Conservation (phyloP, 2,888 invertebrate genomes). For the Nemapogon koenigi region DNA sequence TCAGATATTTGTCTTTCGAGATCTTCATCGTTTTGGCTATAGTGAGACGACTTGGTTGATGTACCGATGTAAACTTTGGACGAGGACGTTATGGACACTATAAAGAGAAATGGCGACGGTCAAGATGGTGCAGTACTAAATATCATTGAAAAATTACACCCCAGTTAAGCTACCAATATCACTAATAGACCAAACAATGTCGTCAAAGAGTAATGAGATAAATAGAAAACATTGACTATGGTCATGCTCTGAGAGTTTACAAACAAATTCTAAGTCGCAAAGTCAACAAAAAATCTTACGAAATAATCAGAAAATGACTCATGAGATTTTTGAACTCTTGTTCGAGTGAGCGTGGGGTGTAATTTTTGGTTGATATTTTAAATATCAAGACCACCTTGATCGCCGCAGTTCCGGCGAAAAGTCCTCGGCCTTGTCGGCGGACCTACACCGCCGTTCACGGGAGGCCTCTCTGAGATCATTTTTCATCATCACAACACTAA, state of each 20-base stretch:
- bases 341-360: too few relatives aligned
- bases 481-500: slow-evolving; percentile 37
- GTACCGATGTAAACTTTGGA: slow-evolving; percentile 61
- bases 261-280: too few relatives aligned
- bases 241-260: too few relatives aligned
- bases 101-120: slow-evolving; percentile 22
- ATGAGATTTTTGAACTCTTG: too few relatives aligned
- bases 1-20: slow-evolving; percentile 20
- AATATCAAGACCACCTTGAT: slow-evolving; percentile 62
- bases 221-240: too few relatives aligned
- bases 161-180: not conserved
- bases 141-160: too few relatives aligned
- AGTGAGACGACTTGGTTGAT: slow-evolving; percentile 43
- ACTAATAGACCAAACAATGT: not conserved
- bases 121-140: slow-evolving; percentile 27
- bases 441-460: slow-evolving; percentile 45
- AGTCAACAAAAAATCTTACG: too few relatives aligned
- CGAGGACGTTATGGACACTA: slow-evolving; percentile 64
- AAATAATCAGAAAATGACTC: too few relatives aligned
- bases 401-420: slow-evolving; percentile 64
- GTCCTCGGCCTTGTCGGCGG: slow-evolving; percentile 53
- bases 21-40: slow-evolving; percentile 50
- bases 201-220: too few relatives aligned
- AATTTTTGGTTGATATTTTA: too few relatives aligned
- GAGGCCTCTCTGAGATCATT: slow-evolving; percentile 55